Evolutionary conservation across 2,888 invertebrate genomes (phyloP), one percentile per base, ranked within the genome.

Genomic region (Bellardia pandia): DNA sequence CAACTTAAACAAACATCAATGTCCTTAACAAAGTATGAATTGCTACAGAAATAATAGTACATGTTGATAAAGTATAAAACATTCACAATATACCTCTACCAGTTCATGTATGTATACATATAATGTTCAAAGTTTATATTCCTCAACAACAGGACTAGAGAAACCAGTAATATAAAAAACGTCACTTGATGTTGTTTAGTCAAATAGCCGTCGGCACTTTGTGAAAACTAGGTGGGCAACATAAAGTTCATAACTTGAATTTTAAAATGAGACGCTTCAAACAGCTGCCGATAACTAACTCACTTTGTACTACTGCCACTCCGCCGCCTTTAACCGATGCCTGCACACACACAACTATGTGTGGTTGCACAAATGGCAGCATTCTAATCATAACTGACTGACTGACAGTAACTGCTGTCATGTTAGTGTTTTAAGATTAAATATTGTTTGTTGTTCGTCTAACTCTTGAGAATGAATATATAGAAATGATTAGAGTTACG

Each of bases 371-470:
- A 42, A 60, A 16, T 1, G 45, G n/a, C 16, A 45, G 30, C 66
- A 76, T 60, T 53, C 66, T 84, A 80, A 86, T 80, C 77, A 53
- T 42, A 80, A 80, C 71, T 76, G 86, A 71, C 83, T 79, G 74
- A 69, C 83, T 79, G 74, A 69, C n/a, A 60, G 58, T 60, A 16
- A 30, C 51, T 51, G 60, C 83, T 83, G 79, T 76, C 66, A 76
- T 79, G 69, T 75, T 83, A 66, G 75, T 48, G 64, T 56, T 81
- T 74, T 48, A 68, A 68, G 68, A 77, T 72, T 84, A 72, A 77
- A 76, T 76, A 53, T 42, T 33, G 45, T 72, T 40, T 64, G 11
- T 45, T 60, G 5, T 60, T 45, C 16, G 23, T 53, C 23, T 71
- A 42, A 30, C n/a, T 45, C 13, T 13, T n/a, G 14, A 48, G 16